Base-by-base conservation (phyloP, 2,888 invertebrate species). In the Torymus tubicola region DNA sequence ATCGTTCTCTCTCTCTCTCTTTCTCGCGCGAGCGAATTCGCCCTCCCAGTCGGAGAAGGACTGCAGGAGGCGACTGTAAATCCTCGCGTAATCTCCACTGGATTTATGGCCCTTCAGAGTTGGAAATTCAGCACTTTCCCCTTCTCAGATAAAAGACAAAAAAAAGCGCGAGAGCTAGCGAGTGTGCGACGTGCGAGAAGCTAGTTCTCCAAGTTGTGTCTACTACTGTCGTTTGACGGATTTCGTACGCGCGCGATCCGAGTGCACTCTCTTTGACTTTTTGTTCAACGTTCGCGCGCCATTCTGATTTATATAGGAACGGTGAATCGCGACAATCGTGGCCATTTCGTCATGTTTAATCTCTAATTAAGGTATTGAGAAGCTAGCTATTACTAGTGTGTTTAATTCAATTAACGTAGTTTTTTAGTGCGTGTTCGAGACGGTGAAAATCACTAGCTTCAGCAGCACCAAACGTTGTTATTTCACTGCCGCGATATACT, bases 81-180 rank as follows among this genome's bases (percentile, higher is more conserved):
- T 82, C 80, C 80, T 78, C 63, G 75, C 72, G 82, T 82, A 82
- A 82, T 82, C 82, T 82, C 80, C 71, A 55, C 69, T 31, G n/a
- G 78, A 82, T 82, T 82, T 82, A 82, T 82, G 72, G 65, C 78
- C 78, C 82, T 80, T 78, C 82, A 80, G 80, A 80, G 80, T 78
- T 80, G 74, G 80, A 82, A 82, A 82, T 82, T 82, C 82, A 82
- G 82, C 82, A 78, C 82, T 82, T 82, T 82, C 68, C 42, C 78
- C 76, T 58, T 64, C 73, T 72, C 55, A 76, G 80, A 81, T 72
- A 75, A 82, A 78, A 72, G 69, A 77, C 65, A 50, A 82, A 82
- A 80, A 79, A 77, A 21, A 3, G 31, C 31, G 42, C 31, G 8
- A 8, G 42, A 42, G 10, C 69, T 24, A 64, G 2, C 16, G 52